phyloP scores from a whole-genome alignment of 1,140 invertebrate genomes.

The Oncopeltus fasciatus region DNA sequence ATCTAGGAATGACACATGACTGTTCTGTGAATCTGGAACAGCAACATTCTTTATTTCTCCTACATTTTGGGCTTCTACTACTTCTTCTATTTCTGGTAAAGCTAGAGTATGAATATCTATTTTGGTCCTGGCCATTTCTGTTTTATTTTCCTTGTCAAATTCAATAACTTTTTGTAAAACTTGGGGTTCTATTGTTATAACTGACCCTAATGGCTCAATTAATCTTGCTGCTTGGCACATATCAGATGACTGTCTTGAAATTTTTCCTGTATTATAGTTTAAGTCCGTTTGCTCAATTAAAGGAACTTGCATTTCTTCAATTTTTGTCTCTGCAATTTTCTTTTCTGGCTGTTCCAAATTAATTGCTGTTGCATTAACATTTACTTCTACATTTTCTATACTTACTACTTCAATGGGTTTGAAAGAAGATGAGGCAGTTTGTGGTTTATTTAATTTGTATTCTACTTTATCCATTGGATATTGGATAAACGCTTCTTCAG shows the following conservation, averaged over 20 bases:
- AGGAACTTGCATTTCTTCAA: neutral
- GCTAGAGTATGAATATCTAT: slow-evolving; percentile 1
- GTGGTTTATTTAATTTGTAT: neutral
- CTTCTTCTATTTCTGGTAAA: slow-evolving; percentile 6
- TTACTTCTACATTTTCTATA: neutral
- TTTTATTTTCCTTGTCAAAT: neutral
- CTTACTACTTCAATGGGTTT: slow-evolving; percentile 9
- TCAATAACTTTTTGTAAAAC: neutral
- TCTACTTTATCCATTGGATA: neutral
- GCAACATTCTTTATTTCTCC: neutral
- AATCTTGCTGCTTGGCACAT: neutral
- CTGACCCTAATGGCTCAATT: neutral
- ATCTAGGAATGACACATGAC: neutral
- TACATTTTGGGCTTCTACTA: neutral
- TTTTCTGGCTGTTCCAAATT: neutral
- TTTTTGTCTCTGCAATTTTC: neutral
- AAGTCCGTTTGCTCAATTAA: neutral
- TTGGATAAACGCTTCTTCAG: neutral
- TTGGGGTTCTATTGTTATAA: slow-evolving; percentile 1
- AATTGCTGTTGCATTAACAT: neutral
- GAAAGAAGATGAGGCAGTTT: neutral
- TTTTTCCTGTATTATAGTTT: neutral
- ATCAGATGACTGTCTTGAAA: neutral
- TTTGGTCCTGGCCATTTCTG: slow-evolving; percentile 4
- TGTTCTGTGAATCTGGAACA: neutral